Percentiles rank a stretch among this genome's conserved stretches.
Conservation (phyloP, 2,888 invertebrate species). For the Platycheirus rosarum region DNA sequence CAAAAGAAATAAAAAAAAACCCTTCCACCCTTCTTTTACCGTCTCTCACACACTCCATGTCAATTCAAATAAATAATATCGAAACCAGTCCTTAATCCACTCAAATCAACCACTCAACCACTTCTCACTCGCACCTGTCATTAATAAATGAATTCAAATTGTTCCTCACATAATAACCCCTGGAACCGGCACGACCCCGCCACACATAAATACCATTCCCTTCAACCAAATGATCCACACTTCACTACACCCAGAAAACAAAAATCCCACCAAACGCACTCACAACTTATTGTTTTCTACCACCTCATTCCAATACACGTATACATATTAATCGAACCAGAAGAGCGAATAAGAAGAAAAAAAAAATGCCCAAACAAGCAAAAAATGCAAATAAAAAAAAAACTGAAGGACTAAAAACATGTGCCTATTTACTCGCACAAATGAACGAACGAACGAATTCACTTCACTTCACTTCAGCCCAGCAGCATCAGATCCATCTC, state of each 20-base stretch:
- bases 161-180: constrained; percentile 29
- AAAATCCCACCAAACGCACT: constrained; percentile 39
- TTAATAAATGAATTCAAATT: constrained; percentile 73
- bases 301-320: constrained; percentile 39
- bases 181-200: constrained; percentile 19
- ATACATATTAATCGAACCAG: constrained; percentile 34
- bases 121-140: constrained; percentile 71
- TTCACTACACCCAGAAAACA: constrained; percentile 31
- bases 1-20: constrained; percentile 21
- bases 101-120: constrained; percentile 71
- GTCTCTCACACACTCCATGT: constrained; percentile 58
- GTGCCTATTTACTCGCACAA: constrained; percentile 67
- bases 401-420: no score
- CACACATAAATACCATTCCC: constrained; percentile 14
- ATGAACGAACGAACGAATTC: constrained; percentile 60
- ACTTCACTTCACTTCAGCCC: constrained; percentile 32
- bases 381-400: neutral
- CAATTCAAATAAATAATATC: constrained; percentile 71
- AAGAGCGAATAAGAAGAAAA: constrained; percentile 9
- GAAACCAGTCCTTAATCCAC: constrained; percentile 70
- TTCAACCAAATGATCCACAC: constrained; percentile 39
- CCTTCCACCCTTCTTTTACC: neutral
- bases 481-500: constrained; percentile 58
- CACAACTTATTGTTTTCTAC: constrained; percentile 39
- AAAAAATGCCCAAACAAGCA: constrained; percentile 11